Percentiles rank a stretch among this genome's conserved stretches.
phyloP scores from a whole-genome alignment of 1,140 invertebrate genomes.

The Watersipora subatra region DNA sequence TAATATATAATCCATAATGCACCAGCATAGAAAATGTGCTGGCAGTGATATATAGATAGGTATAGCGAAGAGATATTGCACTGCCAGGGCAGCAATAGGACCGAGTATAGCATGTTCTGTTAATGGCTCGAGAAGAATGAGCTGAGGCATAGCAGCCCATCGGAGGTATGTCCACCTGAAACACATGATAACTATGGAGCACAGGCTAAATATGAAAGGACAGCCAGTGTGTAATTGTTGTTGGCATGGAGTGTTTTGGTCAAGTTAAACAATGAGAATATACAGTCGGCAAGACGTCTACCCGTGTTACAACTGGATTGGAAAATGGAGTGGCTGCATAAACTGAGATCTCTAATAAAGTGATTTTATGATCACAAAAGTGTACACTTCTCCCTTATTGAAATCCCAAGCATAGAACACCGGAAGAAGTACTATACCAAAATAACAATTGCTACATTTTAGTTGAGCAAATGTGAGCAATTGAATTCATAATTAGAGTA shows the following conservation, averaged over 20 bases:
- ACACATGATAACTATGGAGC: constrained; percentile 10
- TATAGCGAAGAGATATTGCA: constrained; percentile 62
- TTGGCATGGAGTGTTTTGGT: background rate
- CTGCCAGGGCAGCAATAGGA: constrained; percentile 63
- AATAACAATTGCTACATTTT: no score
- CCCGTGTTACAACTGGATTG: background rate
- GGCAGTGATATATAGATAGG: constrained; percentile 81
- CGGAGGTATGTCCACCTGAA: constrained; percentile 83
- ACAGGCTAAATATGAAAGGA: background rate
- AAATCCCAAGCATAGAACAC: no score
- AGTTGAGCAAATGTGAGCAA: background rate
- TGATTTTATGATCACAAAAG: background rate
- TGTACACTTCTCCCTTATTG: no score
- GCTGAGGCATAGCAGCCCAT: constrained; percentile 82
- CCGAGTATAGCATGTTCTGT: constrained; percentile 86
- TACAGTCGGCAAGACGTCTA: background rate
- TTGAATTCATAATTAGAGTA: background rate
- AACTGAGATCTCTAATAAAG: background rate
- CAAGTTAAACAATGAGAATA: background rate
- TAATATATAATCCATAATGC: constrained; percentile 83
- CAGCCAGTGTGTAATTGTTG: background rate
- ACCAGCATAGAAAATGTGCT: constrained; percentile 85
- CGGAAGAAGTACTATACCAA: no score
- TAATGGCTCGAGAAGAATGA: constrained; percentile 82
- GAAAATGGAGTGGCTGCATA: background rate